Evolutionary conservation across 2,113 vertebrate species (phyloP).

Genomic region (Motacilla tschutschensis): DNA sequence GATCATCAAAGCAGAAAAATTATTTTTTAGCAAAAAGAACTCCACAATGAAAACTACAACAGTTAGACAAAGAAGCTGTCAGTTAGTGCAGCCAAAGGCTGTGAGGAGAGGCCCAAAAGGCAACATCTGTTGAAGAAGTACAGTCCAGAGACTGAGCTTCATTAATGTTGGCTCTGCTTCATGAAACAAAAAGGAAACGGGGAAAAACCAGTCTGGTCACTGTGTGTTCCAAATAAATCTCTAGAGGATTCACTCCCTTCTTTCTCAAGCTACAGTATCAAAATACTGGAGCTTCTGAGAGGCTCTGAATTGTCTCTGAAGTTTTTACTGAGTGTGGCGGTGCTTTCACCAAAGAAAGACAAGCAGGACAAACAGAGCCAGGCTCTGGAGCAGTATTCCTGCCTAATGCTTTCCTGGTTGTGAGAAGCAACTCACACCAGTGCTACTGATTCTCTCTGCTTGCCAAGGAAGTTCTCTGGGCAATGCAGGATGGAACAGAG

Average conservation of each 20-base stretch:
- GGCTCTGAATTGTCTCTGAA: not conserved
- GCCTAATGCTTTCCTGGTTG: not conserved
- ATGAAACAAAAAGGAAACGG: not conserved
- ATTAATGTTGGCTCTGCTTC: not conserved
- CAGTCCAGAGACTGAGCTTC: not conserved
- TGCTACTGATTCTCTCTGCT: not conserved
- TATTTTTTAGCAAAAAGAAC: not conserved
- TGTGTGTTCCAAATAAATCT: not conserved
- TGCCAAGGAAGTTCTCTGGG: not conserved
- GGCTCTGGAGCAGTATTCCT: not conserved
- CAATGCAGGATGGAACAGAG: too few relatives aligned
- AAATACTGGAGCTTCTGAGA: not conserved
- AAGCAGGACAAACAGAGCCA: not conserved
- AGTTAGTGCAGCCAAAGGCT: not conserved
- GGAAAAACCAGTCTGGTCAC: not conserved
- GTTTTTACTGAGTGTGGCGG: not conserved
- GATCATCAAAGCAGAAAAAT: not conserved
- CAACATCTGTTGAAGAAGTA: not conserved
- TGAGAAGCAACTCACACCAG: fast-evolving
- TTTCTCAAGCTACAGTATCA: not conserved
- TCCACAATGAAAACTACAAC: not conserved
- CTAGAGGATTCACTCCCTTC: not conserved
- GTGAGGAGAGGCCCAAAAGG: not conserved
- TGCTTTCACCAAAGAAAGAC: not conserved
- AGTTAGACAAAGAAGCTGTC: not conserved